These are phyloP conservation scores for Macrochelys suwanniensis DNA, from an alignment of 2,797 vertebrate genomes.

Conservation along the genomic window DNA sequence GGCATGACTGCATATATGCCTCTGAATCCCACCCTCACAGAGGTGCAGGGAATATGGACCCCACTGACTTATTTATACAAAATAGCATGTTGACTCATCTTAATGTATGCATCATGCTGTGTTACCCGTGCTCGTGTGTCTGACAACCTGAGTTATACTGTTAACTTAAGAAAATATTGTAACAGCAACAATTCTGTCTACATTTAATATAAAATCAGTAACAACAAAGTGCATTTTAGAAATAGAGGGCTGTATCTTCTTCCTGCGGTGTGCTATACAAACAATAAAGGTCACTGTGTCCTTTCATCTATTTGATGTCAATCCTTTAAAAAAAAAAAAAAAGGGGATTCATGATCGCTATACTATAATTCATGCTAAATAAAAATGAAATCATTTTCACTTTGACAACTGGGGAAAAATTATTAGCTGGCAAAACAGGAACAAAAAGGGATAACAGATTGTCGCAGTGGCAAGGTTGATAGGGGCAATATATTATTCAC, in stretches of 20 bases:
- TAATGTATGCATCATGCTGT: neutral
- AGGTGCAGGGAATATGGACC: no score
- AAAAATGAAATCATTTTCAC: neutral
- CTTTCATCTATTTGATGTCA: neutral
- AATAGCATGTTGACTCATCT: fast-evolving
- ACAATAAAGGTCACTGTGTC: neutral
- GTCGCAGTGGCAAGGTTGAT: neutral
- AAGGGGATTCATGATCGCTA: neutral
- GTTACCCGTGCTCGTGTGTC: neutral
- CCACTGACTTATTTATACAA: neutral
- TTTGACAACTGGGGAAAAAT: slow-evolving; percentile 1
- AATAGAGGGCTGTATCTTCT: fast-evolving
- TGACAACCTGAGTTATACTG: neutral
- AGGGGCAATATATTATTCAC: neutral
- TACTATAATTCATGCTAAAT: neutral
- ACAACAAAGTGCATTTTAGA: neutral
- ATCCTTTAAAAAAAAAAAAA: neutral
- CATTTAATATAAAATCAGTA: neutral
- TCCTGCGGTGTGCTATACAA: neutral
- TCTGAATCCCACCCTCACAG: neutral
- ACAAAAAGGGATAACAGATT: neutral
- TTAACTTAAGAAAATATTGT: neutral
- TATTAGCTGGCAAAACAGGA: neutral
- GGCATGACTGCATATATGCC: neutral
- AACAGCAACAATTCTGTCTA: neutral